These are phyloP conservation scores for Phrynosoma blainvillii DNA, from an alignment of 2,113 vertebrate genomes.

Conservation along the genomic window DNA sequence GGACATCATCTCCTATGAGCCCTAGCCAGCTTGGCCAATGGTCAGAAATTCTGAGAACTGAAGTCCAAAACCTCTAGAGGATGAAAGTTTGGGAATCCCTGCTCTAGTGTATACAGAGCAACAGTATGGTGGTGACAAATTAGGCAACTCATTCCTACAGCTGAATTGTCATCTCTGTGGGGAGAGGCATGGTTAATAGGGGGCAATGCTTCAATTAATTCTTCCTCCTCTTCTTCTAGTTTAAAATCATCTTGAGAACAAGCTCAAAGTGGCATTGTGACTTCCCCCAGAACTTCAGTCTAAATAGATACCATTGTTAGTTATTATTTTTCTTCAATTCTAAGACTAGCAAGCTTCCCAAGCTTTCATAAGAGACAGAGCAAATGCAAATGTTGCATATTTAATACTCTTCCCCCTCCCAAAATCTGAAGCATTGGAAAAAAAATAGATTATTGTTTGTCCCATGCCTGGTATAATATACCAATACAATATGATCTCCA, in stretches of 20 bases:
- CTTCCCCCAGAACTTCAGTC: background rate
- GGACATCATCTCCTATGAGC: too few relatives aligned
- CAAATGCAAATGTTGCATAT: conserved; percentile 28
- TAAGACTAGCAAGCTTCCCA: conserved; percentile 19
- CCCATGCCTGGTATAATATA: conserved; percentile 61
- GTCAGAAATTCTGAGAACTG: too few relatives aligned
- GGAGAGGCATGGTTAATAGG: background rate
- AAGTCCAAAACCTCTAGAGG: too few relatives aligned
- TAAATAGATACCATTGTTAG: background rate
- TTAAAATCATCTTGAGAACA: background rate
- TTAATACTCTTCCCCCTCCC: conserved; percentile 27
- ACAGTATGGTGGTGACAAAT: too few relatives aligned
- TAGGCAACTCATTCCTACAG: too few relatives aligned
- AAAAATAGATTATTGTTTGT: conserved; percentile 52
- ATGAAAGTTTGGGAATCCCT: too few relatives aligned
- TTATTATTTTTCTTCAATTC: conserved; percentile 2
- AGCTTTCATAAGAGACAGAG: conserved; percentile 23
- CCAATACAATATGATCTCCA: conserved; percentile 80
- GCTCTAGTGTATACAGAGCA: too few relatives aligned
- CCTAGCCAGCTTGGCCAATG: too few relatives aligned
- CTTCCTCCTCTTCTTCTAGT: background rate
- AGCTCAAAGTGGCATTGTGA: conserved; percentile 5
- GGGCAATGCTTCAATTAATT: background rate
- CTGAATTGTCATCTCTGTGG: too few relatives aligned
- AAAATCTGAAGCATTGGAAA: conserved; percentile 38